Base-by-base conservation (phyloP, 2,888 invertebrate species). In the Deilephila elpenor region DNA sequence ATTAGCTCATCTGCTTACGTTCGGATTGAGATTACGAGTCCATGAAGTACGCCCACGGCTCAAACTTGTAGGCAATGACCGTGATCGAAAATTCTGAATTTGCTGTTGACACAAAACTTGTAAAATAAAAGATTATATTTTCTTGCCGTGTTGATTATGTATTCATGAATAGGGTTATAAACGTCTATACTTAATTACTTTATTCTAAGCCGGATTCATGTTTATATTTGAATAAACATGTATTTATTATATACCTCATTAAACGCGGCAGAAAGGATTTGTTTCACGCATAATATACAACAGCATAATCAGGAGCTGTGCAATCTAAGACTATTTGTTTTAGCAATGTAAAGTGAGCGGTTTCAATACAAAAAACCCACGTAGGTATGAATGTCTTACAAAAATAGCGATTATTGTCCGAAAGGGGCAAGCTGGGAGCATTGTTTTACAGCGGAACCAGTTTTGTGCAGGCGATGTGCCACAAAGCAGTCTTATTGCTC, bases 391-490 rank as follows among this genome's bases (percentile, higher is more conserved):
- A n/a, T 19, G 8, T 37, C 8, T 34, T 64, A 19, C 62, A 44
- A 67, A 44, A 25, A 67, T 44, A 20, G 44, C 64, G 44, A 44
- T 20, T 44, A 72, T 56, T 37, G 79, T 79, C 77, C 78, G 80
- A 83, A 84, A 83, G 81, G 80, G 82, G 81, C 81, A 80, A 64
- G 80, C 81, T 80, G 82, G 81, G 82, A 83, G 85, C 83, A 86
- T 88, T 89, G 89, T 88, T 87, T 88, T 84, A 86, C 84, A 82
- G 82, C 80, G 80, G 83, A 89, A 90, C 90, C 88, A 86, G 91
- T 90, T 91, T 82, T 79, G 84, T 86, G 86, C 88, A 87, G 83
- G 85, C 84, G 85, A 87, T 86, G 85, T 84, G 85, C 86, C 84
- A 80, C 86, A 77, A 84, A 81, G 81, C 81, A 80, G 83, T 80